Conservation (phyloP, 1,140 invertebrate species). For the Stegodyphus mimosarum region DNA sequence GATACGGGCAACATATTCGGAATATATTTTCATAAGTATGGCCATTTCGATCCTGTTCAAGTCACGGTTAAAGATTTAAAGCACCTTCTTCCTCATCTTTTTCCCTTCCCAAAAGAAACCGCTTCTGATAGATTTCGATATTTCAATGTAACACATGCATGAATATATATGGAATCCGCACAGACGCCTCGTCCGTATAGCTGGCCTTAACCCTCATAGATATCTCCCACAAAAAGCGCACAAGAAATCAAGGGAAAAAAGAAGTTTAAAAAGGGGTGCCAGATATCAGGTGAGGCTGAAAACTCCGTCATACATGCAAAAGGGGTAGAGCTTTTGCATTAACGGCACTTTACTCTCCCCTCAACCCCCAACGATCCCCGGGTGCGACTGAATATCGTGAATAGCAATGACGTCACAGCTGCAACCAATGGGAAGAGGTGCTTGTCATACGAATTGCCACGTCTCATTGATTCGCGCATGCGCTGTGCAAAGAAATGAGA, state of each 20-base stretch:
- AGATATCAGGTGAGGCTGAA: slow-evolving; percentile 49
- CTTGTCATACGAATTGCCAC: slow-evolving; percentile 59
- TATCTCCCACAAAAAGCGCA: slow-evolving; percentile 8
- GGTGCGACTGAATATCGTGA: slow-evolving; percentile 58
- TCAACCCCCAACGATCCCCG: neutral
- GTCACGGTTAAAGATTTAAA: neutral
- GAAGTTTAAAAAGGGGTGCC: slow-evolving; percentile 13
- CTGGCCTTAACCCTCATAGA: neutral
- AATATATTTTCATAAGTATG: too few relatives aligned
- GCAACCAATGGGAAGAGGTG: slow-evolving; percentile 47
- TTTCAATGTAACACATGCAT: slow-evolving; percentile 20
- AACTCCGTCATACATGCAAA: slow-evolving; percentile 55
- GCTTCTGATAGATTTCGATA: neutral
- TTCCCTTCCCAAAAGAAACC: neutral
- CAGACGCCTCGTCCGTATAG: neutral
- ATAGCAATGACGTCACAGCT: slow-evolving; percentile 61
- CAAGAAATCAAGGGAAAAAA: slow-evolving; percentile 19
- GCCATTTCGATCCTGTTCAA: too few relatives aligned
- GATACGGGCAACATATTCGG: too few relatives aligned
- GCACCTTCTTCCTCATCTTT: slow-evolving; percentile 18
- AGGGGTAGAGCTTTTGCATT: slow-evolving; percentile 31
- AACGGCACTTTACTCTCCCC: slow-evolving; percentile 21
- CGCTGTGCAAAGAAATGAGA: slow-evolving; percentile 39
- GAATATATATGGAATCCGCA: slow-evolving; percentile 36
- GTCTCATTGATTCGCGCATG: slow-evolving; percentile 60